Conservation (phyloP, 2,888 invertebrate genomes). For the Himalopsyche anomala region DNA sequence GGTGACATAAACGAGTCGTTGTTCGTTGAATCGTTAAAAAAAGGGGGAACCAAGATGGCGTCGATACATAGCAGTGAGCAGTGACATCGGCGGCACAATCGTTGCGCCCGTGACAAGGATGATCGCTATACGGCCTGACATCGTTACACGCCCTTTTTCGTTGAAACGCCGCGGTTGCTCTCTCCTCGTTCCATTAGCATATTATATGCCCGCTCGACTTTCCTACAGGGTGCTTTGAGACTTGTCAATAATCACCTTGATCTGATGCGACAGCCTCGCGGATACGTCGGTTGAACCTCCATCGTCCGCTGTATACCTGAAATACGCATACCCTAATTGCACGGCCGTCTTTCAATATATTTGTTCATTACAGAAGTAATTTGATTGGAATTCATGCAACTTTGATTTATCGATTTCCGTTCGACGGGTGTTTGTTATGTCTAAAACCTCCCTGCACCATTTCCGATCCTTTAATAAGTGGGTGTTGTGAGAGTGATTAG, state of each 20-base stretch:
- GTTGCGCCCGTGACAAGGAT: conserved; percentile 55
- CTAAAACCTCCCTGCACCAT: too few relatives aligned
- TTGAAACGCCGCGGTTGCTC: conserved; percentile 56
- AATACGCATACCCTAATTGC: too few relatives aligned
- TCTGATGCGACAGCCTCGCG: neutral
- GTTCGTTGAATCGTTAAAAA: conserved; percentile 61
- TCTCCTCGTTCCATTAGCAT: conserved; percentile 57
- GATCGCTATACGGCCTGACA: conserved; percentile 61
- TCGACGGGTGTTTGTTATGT: too few relatives aligned
- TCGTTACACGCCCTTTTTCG: conserved; percentile 60
- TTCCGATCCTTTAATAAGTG: too few relatives aligned
- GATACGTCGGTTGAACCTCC: too few relatives aligned
- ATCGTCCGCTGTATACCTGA: too few relatives aligned
- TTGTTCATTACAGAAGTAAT: too few relatives aligned
- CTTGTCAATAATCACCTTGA: conserved; percentile 13
- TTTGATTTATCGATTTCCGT: too few relatives aligned
- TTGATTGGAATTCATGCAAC: too few relatives aligned
- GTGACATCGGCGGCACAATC: conserved; percentile 50
- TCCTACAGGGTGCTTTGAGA: conserved; percentile 44
- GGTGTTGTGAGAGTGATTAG: too few relatives aligned
- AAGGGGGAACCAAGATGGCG: conserved; percentile 58
- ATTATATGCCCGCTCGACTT: conserved; percentile 54
- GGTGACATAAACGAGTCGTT: conserved; percentile 62
- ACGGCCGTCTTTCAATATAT: too few relatives aligned
- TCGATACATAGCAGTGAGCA: conserved; percentile 41